Conservation (phyloP, 2,888 invertebrate species). For the Coenonympha glycerion region DNA sequence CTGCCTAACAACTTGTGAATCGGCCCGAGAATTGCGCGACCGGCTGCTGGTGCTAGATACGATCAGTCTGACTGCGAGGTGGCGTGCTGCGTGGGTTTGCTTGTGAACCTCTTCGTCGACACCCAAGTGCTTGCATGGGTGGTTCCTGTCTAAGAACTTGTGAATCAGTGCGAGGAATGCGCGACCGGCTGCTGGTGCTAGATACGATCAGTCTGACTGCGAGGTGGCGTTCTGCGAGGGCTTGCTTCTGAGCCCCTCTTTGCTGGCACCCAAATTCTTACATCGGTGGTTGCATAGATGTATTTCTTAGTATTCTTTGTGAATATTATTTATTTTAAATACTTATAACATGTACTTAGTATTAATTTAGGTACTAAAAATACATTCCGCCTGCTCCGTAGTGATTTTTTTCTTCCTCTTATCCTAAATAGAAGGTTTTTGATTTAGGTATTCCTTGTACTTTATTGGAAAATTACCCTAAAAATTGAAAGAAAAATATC, state of each 20-base stretch:
- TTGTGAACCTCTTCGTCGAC: conserved; percentile 82
- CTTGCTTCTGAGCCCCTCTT: conserved; percentile 80
- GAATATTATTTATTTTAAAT: too few species aligned
- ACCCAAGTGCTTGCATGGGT: conserved; percentile 91
- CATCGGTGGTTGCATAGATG: conserved; percentile 95
- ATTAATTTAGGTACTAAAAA: too few species aligned
- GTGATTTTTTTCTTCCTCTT: too few species aligned
- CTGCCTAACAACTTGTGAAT: conserved; percentile 35
- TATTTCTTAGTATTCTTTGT: too few species aligned
- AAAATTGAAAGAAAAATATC: too few species aligned
- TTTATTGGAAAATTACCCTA: too few species aligned
- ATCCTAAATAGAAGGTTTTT: too few species aligned
- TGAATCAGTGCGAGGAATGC: conserved; percentile 50
- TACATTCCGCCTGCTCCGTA: too few species aligned
- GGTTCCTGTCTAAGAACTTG: conserved; percentile 74
- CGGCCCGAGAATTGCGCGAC: conserved; percentile 69
- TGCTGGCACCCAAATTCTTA: conserved; percentile 87
- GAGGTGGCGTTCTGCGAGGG: conserved; percentile 82
- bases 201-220: conserved; percentile 80
- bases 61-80: conserved; percentile 80
- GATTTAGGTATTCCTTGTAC: too few species aligned
- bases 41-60: conserved; percentile 83
- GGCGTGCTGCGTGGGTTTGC: conserved; percentile 78
- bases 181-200: conserved; percentile 80
- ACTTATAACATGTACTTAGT: too few species aligned